These are phyloP conservation scores for Megalops cyprinoides DNA, from an alignment of 2,797 vertebrate species.

Conservation along the genomic window DNA sequence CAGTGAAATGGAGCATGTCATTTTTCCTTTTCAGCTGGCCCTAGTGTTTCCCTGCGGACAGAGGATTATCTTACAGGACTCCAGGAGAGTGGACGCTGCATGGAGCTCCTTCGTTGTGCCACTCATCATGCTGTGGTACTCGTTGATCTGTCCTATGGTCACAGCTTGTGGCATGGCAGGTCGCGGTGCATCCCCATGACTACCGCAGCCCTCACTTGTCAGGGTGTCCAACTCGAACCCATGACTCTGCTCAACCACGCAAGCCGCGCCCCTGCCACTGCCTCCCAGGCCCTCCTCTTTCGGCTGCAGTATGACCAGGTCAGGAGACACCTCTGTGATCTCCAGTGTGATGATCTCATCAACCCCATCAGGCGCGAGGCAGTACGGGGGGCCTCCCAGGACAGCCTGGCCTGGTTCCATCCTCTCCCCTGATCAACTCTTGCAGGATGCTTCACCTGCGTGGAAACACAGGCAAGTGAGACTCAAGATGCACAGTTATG, in stretches of 20 bases:
- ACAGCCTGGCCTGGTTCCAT: constrained; percentile 5
- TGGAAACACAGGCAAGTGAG: not conserved
- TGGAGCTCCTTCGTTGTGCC: not conserved
- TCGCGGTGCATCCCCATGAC: not conserved
- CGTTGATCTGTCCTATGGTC: not conserved
- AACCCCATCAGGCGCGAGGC: not conserved
- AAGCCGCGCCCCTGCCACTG: not conserved
- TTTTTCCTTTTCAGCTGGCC: no score
- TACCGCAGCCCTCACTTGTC: not conserved
- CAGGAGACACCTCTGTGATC: constrained; percentile 26
- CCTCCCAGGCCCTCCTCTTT: constrained; percentile 7
- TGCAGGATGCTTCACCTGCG: not conserved
- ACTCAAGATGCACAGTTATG: not conserved
- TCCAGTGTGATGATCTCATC: constrained; percentile 24
- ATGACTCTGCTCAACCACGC: not conserved
- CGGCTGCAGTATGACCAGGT: constrained; percentile 17
- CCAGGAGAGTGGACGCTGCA: not conserved
- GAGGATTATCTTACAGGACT: constrained; percentile 9
- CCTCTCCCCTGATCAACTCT: not conserved
- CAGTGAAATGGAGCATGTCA: no score
- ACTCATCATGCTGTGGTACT: not conserved
- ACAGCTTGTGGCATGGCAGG: not conserved
- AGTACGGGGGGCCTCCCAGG: not conserved
- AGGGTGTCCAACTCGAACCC: not conserved
- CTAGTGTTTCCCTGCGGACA: not conserved